Evolutionary conservation across 1,140 invertebrate species (phyloP).

Genomic region (Meloidogyne chitwoodi): DNA sequence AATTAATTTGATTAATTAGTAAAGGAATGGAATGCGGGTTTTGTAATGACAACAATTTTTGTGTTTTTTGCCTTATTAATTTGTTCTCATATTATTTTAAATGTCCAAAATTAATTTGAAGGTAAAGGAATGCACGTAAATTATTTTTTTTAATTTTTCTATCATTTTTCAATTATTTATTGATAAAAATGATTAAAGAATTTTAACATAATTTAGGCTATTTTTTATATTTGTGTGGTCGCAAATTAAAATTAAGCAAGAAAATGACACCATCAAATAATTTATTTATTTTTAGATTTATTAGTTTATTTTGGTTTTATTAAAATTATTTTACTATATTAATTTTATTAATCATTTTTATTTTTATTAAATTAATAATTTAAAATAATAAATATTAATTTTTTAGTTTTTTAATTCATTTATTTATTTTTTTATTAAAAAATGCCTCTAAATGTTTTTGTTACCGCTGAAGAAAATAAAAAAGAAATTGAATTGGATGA

Average conservation of each 20-base stretch:
- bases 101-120: neutral
- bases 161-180: neutral
- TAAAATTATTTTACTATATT: too few species aligned
- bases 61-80: neutral
- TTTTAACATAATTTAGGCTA: neutral
- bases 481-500: conserved; percentile 36
- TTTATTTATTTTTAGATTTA: too few species aligned
- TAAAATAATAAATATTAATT: too few species aligned
- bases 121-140: neutral
- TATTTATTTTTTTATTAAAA: too few species aligned
- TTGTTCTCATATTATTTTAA: neutral
- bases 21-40: neutral
- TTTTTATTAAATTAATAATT: too few species aligned
- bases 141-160: neutral
- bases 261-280: too few species aligned
- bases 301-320: too few species aligned
- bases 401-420: too few species aligned
- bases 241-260: too few species aligned
- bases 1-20: neutral
- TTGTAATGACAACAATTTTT: neutral
- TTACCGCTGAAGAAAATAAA: neutral
- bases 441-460: neutral
- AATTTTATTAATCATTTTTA: too few species aligned
- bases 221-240: neutral
- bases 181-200: neutral